Base-by-base conservation (phyloP, 2,797 vertebrate genomes). In the Ispidina lecontei region DNA sequence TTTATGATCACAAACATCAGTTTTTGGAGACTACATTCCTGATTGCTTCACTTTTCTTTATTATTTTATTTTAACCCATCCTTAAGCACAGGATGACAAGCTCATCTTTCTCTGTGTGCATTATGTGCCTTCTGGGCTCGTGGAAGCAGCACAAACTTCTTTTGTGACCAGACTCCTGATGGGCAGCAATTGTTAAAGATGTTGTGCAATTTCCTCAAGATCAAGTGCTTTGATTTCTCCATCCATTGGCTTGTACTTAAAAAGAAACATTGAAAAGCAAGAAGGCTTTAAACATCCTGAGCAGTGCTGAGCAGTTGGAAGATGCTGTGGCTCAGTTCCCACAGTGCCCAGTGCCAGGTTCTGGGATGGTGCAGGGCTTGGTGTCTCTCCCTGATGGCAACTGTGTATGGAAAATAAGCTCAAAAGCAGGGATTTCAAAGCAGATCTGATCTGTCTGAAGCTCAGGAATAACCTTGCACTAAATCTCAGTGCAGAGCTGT, bases 61-160 rank as follows among this genome's bases (percentile, higher is more conserved):
- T 44, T 44, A 9, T 23, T 79, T 20, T 43, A 4, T 73, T 26
- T 54, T 7, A 77, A 41, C 10, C 23, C 76, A 77, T 78, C 73
- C 47, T 81, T 77, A 49, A 18, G 69, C 88, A 52, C 70, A 84
- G 88, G 72, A 72, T 79, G 89, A 28, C 67, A 52, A 9, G 44
- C 9, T 68, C 21, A 3, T 63, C 44, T 72, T 83, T 94, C 82
- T 80, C 72, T 59, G 25, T 65, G 17, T 43, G 14, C 69, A 87
- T 87, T 37, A 69, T 29, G 25, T 92, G 69, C 41, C 91, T 41
- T 63, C 70, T 35, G 80, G 71, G 87, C 90, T 96, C 33, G 51
- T 93, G 91, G 91, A 90, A 94, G 82, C 95, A 94, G 84, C 82
- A 93, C 87, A 87, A 94, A 89, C 91, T 41, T 63, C 16, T 91